Conservation (phyloP, 1,140 invertebrate genomes). For the Anthonomus grandis region DNA sequence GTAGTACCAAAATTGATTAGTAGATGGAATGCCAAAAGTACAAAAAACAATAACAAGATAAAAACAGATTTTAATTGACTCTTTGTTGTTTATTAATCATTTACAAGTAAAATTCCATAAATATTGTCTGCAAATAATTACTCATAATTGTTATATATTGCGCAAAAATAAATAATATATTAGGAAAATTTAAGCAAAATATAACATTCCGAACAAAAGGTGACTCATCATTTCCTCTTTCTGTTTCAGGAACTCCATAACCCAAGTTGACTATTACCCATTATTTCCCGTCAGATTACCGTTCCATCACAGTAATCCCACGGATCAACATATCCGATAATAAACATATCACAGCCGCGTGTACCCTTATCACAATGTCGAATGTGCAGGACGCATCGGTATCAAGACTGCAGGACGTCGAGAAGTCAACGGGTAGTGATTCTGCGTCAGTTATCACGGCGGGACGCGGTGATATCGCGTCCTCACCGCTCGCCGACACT, state of each 20-base stretch:
- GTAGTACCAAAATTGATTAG: neutral
- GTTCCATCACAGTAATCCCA: neutral
- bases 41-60: too few species aligned
- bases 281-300: neutral
- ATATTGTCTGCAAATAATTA: neutral
- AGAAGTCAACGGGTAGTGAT: conserved; percentile 1
- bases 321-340: too few species aligned
- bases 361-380: conserved; percentile 9
- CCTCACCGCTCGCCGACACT: conserved; percentile 2
- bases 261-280: neutral
- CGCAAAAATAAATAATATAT: conserved; percentile 5
- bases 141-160: neutral
- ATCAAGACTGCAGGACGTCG: conserved; percentile 4
- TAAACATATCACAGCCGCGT: neutral
- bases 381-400: conserved; percentile 9
- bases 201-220: neutral
- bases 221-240: conserved; percentile 1
- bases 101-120: neutral
- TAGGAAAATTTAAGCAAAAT: neutral
- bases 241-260: neutral
- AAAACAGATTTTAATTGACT: neutral
- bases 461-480: neutral
- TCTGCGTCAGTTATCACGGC: neutral
- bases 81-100: neutral
- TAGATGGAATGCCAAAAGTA: too few species aligned